These are phyloP conservation scores for Euzophera pinguis DNA, from an alignment of 2,888 invertebrate species.

Conservation along the genomic window DNA sequence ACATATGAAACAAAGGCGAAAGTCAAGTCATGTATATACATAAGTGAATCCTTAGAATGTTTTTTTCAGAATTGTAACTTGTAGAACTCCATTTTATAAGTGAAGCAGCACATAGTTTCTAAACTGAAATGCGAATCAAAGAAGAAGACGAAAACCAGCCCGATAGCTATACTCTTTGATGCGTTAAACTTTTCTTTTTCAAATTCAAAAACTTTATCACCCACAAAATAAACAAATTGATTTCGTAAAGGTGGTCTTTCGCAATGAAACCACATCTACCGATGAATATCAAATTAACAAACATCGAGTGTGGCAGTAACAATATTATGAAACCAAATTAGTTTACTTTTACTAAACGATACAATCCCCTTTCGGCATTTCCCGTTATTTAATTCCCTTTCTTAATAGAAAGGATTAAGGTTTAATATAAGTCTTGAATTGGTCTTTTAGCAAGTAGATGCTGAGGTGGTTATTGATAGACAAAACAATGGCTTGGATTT, in stretches of 20 bases:
- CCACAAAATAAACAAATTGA: background rate
- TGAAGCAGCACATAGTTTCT: too few relatives aligned
- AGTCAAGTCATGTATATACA: too few relatives aligned
- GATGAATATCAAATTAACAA: slow-evolving; percentile 4
- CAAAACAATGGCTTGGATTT: slow-evolving; percentile 33
- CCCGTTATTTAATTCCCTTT: background rate
- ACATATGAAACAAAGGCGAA: too few relatives aligned
- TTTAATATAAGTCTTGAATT: background rate
- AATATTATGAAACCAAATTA: slow-evolving; percentile 10
- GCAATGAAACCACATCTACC: background rate
- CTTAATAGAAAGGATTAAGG: slow-evolving; percentile 5
- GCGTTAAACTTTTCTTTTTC: background rate
- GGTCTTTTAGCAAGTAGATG: background rate
- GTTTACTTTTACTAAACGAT: slow-evolving; percentile 9
- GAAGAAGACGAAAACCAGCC: too few relatives aligned
- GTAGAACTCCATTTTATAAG: too few relatives aligned
- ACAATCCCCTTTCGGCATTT: background rate
- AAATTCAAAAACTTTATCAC: background rate
- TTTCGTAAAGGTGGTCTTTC: background rate
- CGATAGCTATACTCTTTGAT: too few relatives aligned
- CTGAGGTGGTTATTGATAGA: slow-evolving; percentile 21
- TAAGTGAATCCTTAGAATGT: too few relatives aligned
- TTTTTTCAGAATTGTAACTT: too few relatives aligned
- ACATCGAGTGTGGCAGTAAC: slow-evolving; percentile 2
- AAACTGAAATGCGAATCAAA: too few relatives aligned